Percentiles rank a stretch among this genome's conserved stretches.
Evolutionary conservation across 2,888 invertebrate species (phyloP).

Genomic region (Chirona hameri): DNA sequence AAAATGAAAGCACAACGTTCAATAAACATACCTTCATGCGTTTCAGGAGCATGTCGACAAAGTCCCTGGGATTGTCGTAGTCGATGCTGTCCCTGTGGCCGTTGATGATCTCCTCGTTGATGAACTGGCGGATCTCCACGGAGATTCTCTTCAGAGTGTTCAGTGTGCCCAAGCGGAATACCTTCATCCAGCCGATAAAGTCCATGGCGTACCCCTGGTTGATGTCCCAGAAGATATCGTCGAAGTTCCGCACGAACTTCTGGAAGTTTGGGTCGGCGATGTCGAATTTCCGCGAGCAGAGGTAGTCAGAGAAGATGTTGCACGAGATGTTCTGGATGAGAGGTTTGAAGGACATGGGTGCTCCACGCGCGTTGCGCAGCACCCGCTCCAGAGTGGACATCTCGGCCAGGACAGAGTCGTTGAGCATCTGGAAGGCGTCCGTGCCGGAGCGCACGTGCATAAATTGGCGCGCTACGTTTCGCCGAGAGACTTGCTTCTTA

Average conservation of each 20-base stretch:
- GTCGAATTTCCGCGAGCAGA: conserved; percentile 69
- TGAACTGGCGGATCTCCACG: conserved; percentile 65
- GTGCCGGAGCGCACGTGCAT: conserved; percentile 31
- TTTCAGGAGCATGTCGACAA: conserved; percentile 71
- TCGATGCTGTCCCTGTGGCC: conserved; percentile 48
- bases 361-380: background rate
- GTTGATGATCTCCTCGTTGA: conserved; percentile 62
- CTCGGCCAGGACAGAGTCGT: conserved; percentile 37
- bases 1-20: no score
- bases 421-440: conserved; percentile 27
- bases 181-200: conserved; percentile 75
- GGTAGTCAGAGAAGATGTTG: conserved; percentile 80
- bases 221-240: conserved; percentile 86
- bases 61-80: conserved; percentile 60
- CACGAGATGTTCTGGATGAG: conserved; percentile 64
- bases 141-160: conserved; percentile 65
- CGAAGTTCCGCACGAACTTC: conserved; percentile 66
- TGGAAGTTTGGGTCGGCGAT: conserved; percentile 62
- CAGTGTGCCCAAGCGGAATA: conserved; percentile 67
- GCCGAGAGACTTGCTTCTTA: conserved; percentile 44
- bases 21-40: conserved; percentile 55
- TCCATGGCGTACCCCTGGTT: conserved; percentile 84
- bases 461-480: conserved; percentile 41
- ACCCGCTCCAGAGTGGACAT: conserved; percentile 30
- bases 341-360: conserved; percentile 61